These are phyloP conservation scores for Drosophila kambysellisi DNA, from an alignment of 2,888 invertebrate genomes.

Conservation along the genomic window DNA sequence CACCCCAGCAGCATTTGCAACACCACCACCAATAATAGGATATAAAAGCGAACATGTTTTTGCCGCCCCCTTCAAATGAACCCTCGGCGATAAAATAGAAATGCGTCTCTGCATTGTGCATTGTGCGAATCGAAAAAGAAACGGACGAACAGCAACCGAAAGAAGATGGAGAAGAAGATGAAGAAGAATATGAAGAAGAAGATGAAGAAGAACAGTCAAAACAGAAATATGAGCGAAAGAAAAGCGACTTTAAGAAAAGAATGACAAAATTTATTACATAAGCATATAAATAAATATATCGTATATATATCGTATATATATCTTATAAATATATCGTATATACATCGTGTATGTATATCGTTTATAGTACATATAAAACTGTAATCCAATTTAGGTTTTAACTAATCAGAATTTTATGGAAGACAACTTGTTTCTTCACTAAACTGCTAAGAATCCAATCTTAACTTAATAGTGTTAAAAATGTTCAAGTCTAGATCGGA, in stretches of 20 bases:
- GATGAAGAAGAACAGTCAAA: background rate
- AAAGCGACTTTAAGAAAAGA: background rate
- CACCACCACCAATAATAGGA: background rate
- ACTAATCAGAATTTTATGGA: background rate
- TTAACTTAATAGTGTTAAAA: background rate
- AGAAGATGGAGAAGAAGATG: background rate
- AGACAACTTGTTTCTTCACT: background rate
- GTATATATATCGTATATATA: background rate
- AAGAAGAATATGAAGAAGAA: background rate
- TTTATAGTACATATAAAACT: too few species aligned
- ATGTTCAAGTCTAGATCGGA: background rate
- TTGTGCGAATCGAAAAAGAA: background rate
- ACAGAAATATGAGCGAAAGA: background rate
- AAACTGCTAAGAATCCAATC: background rate
- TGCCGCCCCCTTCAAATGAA: background rate
- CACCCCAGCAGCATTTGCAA: background rate
- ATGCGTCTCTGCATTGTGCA: conserved; percentile 1
- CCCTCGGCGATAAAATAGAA: background rate
- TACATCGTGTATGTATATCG: too few species aligned
- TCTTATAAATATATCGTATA: too few species aligned
- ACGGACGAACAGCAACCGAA: background rate
- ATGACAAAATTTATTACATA: background rate
- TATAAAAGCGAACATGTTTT: background rate
- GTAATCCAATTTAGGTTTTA: background rate
- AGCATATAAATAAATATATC: background rate